Evolutionary conservation across 1,140 invertebrate species (phyloP), one percentile per base, ranked within the genome.

Genomic region (Ceratoteleas bidentatus): DNA sequence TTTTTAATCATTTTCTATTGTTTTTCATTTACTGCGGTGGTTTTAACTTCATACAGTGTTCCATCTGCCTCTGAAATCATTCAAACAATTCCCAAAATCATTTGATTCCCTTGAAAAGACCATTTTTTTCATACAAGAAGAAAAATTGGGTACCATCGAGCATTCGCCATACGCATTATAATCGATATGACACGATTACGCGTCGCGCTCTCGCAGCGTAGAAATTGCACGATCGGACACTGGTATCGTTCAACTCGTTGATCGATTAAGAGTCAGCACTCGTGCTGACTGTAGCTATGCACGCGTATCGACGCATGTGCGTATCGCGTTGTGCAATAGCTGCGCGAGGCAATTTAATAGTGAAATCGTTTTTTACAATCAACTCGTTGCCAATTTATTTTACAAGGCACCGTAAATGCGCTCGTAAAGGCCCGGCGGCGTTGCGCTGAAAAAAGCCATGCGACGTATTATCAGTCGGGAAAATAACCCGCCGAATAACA

Each of bases 201-300:
- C 33, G n/a, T 43, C 60, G 10, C 50, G 36, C 50, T 62, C 60
- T 53, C 33, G 38, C 3, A 5, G 40, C 24, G 24, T 53, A 58
- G 36, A 50, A 50, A 49, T 45, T 49, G 49, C 43, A 38, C 53
- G 53, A 50, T 40, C 54, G 49, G 53, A 43, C 36, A 50, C 65
- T 58, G 24, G 52, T 58, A 75, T 58, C 50, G 69, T 64, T 78
- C 60, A 62, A 60, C 50, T 77, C 60, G 65, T 64, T 74, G 77
- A 85, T 81, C 81, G 83, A 86, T 86, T 83, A 77, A 80, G 43
- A 85, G 85, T 86, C 83, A 83, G 47, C 69, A 62, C 45, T 68
- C 68, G 72, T 81, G 57, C 24, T 72, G 61, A 54, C 47, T 62
- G 45, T 66, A 33, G 66, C 57, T 49, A 43, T 73, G 80, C 62